Evolutionary conservation across 2,888 invertebrate genomes (phyloP), one percentile per base, ranked within the genome.

Genomic region (Cerastis rubricosa): DNA sequence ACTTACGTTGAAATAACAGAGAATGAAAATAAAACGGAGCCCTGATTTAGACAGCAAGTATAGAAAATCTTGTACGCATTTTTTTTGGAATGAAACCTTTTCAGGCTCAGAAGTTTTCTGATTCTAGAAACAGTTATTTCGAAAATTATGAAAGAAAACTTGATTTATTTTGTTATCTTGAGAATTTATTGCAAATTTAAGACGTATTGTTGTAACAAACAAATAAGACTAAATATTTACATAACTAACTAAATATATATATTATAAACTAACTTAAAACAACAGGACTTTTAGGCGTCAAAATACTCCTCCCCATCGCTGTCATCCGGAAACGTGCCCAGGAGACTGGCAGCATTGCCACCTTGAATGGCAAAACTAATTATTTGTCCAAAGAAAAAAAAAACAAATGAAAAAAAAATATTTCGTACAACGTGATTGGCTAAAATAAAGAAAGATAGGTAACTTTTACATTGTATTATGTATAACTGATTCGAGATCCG

Each of bases 1-100:
- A 87, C 87, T 88, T 80, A 78, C 82, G 73, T 77, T 73, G 61
- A 78, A 80, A 87, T 82, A 85, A 78, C 82, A 87, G 49, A 72
- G 54, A 63, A 68, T 66, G 73, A 80, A 84, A 84, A 84, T 76
- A 86, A 68, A 84, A 76, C 43, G 59, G n/a, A 45, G 25, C 69
- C 70, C 71, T 66, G 83, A 83, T 85, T 77, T 71, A 77, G 57
- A 71, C 61, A 63, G 29, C 69, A 61, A 74, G 51, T 80, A 67
- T 17, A 74, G 45, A 40, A 78, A 17, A 40, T 22, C 64, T 57
- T 66, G 68, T 40, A 43, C 19, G 49, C 19, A 35, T 71, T 67
- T 80, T 49, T 43, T 43, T 47, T 22, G 9, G 14, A 59, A 57
- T 19, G 8, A 65, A 64, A 70, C 29, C 22, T 49, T 78, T 76